Conservation (phyloP, 2,113 vertebrate genomes). For the Lethenteron camtschaticum region DNA sequence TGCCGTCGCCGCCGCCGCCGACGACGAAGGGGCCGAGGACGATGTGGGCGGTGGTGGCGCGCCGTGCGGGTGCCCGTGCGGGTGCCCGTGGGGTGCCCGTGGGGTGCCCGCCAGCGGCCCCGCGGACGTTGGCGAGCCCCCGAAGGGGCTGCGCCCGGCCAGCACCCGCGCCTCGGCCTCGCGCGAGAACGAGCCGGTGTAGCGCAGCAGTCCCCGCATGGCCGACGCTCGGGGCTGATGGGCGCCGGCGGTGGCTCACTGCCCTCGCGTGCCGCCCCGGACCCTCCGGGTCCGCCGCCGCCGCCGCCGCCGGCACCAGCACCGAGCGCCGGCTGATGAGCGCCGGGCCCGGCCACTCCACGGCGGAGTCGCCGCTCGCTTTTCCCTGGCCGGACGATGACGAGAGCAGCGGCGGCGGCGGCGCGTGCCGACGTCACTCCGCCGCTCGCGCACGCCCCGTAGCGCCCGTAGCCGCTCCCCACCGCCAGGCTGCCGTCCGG, state of each 20-base stretch:
- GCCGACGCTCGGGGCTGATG: constrained; percentile 40
- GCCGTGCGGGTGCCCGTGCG: too few species aligned
- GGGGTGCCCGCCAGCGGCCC: too few species aligned
- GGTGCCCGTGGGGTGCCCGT: too few species aligned
- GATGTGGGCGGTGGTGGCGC: too few species aligned
- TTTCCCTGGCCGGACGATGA: too few species aligned
- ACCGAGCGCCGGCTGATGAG: neutral
- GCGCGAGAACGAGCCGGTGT: constrained; percentile 69
- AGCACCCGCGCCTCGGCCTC: constrained; percentile 35
- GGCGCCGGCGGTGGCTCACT: neutral
- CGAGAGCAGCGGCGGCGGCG: too few species aligned
- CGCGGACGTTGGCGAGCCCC: constrained; percentile 46
- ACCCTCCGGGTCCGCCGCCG: neutral
- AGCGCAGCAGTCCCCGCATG: constrained; percentile 94
- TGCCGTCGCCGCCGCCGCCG: too few species aligned
- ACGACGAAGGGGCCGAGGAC: too few species aligned
- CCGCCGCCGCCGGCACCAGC: neutral
- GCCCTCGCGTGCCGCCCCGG: neutral
- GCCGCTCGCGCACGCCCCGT: too few species aligned
- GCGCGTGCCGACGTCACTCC: too few species aligned
- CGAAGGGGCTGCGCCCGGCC: constrained; percentile 50
- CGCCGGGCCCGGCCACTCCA: constrained; percentile 4
- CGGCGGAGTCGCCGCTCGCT: neutral
- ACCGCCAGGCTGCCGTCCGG: too few species aligned
- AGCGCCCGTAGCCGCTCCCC: too few species aligned